These are phyloP conservation scores for Litocranius walleri DNA, from an alignment of 2,113 vertebrate species.

Conservation along the genomic window DNA sequence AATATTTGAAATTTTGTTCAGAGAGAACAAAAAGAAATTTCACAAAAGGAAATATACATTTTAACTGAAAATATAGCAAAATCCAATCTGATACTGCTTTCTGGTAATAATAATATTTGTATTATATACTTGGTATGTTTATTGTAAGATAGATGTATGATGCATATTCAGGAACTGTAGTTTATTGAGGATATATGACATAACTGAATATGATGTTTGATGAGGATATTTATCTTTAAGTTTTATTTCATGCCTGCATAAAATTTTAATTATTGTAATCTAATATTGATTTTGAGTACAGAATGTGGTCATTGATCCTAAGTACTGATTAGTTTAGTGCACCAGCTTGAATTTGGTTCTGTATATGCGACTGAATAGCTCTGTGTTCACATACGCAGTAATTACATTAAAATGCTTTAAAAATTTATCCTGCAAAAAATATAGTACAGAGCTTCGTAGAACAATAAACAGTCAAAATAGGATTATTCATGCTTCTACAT, in stretches of 20 bases:
- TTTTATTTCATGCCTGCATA: background rate
- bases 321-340: background rate
- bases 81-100: background rate
- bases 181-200: background rate
- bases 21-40: background rate
- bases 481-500: background rate
- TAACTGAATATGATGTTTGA: background rate
- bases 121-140: background rate
- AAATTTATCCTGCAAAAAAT: slow-evolving; percentile 40
- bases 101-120: background rate
- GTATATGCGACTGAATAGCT: background rate
- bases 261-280: background rate
- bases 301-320: background rate
- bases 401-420: slow-evolving; percentile 53
- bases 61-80: background rate
- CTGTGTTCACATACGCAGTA: slow-evolving; percentile 27
- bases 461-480: slow-evolving; percentile 15
- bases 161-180: background rate
- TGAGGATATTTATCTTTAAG: background rate
- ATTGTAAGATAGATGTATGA: background rate
- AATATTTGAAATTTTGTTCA: background rate
- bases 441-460: slow-evolving; percentile 25
- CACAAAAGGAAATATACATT: background rate
- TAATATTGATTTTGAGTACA: background rate
- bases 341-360: slow-evolving; percentile 4